These are phyloP conservation scores for Gallinago solitaria DNA, from an alignment of 2,797 vertebrate species.

Conservation along the genomic window DNA sequence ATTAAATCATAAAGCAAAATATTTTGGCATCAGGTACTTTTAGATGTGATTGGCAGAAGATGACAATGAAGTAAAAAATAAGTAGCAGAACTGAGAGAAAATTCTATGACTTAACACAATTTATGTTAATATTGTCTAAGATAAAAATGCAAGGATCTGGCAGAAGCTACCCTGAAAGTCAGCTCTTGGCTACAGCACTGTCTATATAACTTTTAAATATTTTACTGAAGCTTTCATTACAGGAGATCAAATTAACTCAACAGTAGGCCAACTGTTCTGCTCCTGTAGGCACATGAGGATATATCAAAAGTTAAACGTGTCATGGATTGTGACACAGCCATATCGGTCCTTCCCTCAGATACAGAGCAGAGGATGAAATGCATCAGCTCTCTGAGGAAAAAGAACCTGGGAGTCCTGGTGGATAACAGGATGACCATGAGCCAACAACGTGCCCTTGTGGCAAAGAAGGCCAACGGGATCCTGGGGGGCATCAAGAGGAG, in stretches of 20 bases:
- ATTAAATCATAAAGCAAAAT: constrained; percentile 39
- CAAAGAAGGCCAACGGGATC: too few species aligned
- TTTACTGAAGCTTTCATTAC: constrained; percentile 5
- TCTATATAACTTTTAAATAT: background rate
- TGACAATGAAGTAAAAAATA: background rate
- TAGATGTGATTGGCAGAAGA: constrained; percentile 25
- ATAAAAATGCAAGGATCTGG: constrained; percentile 15
- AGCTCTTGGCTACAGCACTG: background rate
- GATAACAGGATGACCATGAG: too few species aligned
- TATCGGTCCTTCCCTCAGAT: background rate
- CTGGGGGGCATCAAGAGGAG: too few species aligned
- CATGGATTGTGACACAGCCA: background rate
- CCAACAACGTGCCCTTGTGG: too few species aligned
- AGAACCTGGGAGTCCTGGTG: too few species aligned
- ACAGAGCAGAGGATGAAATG: background rate
- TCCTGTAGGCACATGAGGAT: background rate
- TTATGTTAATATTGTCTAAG: constrained; percentile 10
- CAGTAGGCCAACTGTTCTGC: background rate
- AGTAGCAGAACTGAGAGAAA: constrained; percentile 32
- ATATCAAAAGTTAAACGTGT: background rate
- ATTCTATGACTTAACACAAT: background rate
- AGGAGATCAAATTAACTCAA: constrained; percentile 11
- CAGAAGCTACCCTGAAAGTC: background rate
- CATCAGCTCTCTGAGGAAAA: background rate
- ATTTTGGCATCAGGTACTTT: constrained; percentile 42